phyloP scores from a whole-genome alignment of 2,888 invertebrate genomes.

The Meteorus colon region DNA sequence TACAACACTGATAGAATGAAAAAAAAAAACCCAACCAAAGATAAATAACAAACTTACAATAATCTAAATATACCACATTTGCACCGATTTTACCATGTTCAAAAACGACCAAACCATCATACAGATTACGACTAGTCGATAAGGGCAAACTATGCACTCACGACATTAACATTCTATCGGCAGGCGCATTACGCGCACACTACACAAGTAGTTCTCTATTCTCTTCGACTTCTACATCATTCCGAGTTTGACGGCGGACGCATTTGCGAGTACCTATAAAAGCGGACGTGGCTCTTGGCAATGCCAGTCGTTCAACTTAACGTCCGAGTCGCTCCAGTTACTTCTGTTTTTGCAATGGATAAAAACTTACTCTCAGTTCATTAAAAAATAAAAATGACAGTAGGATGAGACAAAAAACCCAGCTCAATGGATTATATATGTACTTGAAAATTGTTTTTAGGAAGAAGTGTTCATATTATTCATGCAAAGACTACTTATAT shows the following conservation, averaged over 20 bases:
- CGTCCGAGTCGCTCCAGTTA: slow-evolving; percentile 37
- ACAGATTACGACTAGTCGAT: slow-evolving; percentile 18
- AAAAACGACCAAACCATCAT: background rate
- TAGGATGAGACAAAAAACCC: background rate
- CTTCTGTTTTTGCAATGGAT: slow-evolving; percentile 33
- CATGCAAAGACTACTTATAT: no score
- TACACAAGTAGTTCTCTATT: slow-evolving; percentile 3
- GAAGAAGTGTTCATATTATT: no score
- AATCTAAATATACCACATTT: background rate
- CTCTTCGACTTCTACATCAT: slow-evolving; percentile 3
- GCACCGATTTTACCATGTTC: background rate
- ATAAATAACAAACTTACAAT: background rate
- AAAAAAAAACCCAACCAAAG: background rate
- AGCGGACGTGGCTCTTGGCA: slow-evolving; percentile 39
- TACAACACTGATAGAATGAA: background rate
- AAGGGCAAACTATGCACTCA: background rate
- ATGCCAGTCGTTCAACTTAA: slow-evolving; percentile 42
- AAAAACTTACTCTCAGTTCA: slow-evolving; percentile 25
- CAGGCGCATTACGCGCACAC: background rate
- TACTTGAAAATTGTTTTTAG: no score
- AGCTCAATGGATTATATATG: background rate
- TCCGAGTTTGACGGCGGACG: background rate
- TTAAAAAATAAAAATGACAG: slow-evolving; percentile 9
- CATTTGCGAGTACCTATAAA: slow-evolving; percentile 42
- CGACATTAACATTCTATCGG: slow-evolving; percentile 21